Evolutionary conservation across 2,797 vertebrate species (phyloP).

Genomic region (Macroramphosus scolopax): DNA sequence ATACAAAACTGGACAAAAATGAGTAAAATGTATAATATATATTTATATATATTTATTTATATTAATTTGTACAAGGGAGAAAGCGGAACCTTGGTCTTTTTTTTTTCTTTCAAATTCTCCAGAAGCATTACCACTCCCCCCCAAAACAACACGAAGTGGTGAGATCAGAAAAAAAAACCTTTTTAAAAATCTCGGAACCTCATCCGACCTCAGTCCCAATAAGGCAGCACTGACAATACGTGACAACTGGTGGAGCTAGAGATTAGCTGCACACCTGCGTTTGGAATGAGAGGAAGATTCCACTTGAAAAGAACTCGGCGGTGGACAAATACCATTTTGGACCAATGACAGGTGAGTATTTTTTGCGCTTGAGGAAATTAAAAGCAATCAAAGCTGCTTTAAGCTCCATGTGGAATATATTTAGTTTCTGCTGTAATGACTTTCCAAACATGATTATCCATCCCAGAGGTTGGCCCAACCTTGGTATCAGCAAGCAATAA

Average conservation of each 20-base stretch:
- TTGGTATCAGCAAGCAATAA: conserved; percentile 8
- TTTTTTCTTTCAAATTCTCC: conserved; percentile 50
- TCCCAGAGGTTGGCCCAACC: background rate
- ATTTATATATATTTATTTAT: conserved; percentile 78
- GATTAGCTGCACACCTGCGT: conserved; percentile 34
- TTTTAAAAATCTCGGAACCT: conserved; percentile 45
- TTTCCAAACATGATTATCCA: background rate
- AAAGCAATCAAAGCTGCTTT: background rate
- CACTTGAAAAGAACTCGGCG: conserved; percentile 11
- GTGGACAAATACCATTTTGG: conserved; percentile 26
- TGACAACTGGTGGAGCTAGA: conserved; percentile 49
- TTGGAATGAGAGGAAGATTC: conserved; percentile 54
- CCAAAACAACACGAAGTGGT: conserved; percentile 43
- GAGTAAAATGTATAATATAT: conserved; percentile 79
- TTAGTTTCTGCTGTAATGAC: background rate
- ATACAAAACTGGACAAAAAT: conserved; percentile 81
- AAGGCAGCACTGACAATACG: conserved; percentile 69
- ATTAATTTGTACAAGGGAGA: conserved; percentile 79
- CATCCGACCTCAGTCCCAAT: conserved; percentile 55
- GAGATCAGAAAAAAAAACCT: conserved; percentile 44
- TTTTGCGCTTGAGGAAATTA: background rate
- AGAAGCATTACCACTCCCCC: conserved; percentile 54
- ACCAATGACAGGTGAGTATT: conserved; percentile 9
- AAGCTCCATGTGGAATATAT: background rate
- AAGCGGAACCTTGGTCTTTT: conserved; percentile 83